phyloP scores from a whole-genome alignment of 2,797 vertebrate genomes.

The Poecilia picta region DNA sequence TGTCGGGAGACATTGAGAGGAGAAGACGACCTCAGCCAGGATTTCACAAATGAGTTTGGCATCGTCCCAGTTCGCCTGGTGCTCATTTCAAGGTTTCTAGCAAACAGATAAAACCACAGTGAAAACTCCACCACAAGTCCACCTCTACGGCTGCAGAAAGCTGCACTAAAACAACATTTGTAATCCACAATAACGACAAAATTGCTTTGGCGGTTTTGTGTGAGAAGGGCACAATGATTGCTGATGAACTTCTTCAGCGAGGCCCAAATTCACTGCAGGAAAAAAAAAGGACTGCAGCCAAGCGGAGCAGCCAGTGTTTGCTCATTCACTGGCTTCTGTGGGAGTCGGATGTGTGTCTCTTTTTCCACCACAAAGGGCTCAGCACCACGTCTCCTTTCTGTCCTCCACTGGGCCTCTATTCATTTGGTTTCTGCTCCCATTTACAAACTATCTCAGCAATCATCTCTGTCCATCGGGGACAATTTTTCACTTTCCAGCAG shows the following conservation, averaged over 20 bases:
- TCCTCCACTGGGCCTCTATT: slow-evolving; percentile 33
- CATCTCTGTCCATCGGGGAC: slow-evolving; percentile 31
- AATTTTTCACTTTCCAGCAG: slow-evolving; percentile 22
- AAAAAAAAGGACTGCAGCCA: slow-evolving; percentile 34
- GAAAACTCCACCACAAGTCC: slow-evolving; percentile 11
- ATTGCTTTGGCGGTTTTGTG: slow-evolving; percentile 29
- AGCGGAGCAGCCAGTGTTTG: slow-evolving; percentile 42
- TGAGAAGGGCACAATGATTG: slow-evolving; percentile 30
- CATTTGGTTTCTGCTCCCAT: slow-evolving; percentile 27
- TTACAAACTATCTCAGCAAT: slow-evolving; percentile 22
- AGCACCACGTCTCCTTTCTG: slow-evolving; percentile 22
- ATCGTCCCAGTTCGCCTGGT: background rate
- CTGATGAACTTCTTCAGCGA: slow-evolving; percentile 42
- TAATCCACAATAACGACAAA: slow-evolving; percentile 23
- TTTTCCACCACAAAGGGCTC: slow-evolving; percentile 24
- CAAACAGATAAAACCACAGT: slow-evolving; percentile 12
- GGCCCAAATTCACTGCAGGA: slow-evolving; percentile 59
- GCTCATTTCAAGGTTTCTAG: background rate
- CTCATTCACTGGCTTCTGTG: slow-evolving; percentile 59
- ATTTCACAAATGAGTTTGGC: slow-evolving; percentile 4
- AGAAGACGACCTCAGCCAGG: background rate
- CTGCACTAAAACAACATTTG: background rate
- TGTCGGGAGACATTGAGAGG: background rate
- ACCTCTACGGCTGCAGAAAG: slow-evolving; percentile 6
- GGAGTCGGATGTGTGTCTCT: slow-evolving; percentile 58